A percentile compares a stretch with the other conserved stretches of the same genome.
Conservation (phyloP, 2,888 invertebrate genomes). For the Augochlorella aurata region DNA sequence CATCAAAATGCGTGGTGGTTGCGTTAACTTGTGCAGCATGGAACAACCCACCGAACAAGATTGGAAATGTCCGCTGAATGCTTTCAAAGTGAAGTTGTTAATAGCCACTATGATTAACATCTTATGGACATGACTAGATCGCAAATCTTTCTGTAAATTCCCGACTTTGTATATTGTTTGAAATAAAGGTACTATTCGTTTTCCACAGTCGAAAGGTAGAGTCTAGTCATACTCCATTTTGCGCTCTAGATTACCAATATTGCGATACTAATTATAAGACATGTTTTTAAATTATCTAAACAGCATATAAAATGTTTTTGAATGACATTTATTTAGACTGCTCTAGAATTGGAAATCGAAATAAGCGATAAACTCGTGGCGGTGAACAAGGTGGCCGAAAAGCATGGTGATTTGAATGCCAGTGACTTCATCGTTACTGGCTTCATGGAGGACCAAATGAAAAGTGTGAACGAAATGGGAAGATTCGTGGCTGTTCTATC, state of each 20-base stretch:
- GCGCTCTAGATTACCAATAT: no score
- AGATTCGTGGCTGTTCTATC: constrained; percentile 83
- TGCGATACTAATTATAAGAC: no score
- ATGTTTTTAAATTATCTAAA: not conserved
- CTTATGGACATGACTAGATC: not conserved
- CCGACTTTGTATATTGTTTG: no score
- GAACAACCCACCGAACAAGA: constrained; percentile 75
- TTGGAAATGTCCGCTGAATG: constrained; percentile 80
- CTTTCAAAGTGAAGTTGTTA: constrained; percentile 77
- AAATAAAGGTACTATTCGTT: no score
- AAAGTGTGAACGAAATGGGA: constrained; percentile 85
- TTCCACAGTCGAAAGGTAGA: no score
- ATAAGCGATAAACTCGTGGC: constrained; percentile 80
- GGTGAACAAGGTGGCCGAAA: constrained; percentile 81
- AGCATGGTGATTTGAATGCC: constrained; percentile 82
- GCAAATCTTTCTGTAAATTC: no score
- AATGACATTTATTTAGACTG: constrained; percentile 53
- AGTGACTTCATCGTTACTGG: constrained; percentile 83
- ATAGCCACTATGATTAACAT: not conserved
- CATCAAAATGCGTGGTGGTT: constrained; percentile 82
- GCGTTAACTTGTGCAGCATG: constrained; percentile 77
- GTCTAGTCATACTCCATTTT: no score
- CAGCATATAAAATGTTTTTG: not conserved
- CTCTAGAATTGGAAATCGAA: constrained; percentile 72
- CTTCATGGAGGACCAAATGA: constrained; percentile 85